A percentile compares a stretch with the other conserved stretches of the same genome.
Conservation (phyloP, 2,113 vertebrate genomes). For the Gambusia affinis region DNA sequence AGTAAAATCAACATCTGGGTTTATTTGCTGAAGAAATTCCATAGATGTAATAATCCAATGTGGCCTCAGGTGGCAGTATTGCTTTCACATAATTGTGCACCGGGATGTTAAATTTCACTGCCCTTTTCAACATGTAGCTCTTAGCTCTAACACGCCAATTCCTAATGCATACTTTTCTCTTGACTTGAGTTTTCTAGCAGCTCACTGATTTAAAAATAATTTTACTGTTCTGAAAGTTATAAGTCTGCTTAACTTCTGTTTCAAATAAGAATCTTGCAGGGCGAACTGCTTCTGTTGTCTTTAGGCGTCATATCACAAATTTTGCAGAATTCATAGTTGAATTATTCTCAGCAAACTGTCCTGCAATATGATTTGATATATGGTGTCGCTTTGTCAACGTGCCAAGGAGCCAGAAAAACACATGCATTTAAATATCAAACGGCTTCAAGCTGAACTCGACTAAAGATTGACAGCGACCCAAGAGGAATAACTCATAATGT, state of each 20-base stretch:
- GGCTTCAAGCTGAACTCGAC: not conserved
- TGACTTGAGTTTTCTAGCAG: not conserved
- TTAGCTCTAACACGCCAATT: not conserved
- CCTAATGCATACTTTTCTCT: not conserved
- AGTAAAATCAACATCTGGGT: not conserved
- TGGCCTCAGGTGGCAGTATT: not conserved
- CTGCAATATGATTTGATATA: not conserved
- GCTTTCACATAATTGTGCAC: not conserved
- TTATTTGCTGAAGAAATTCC: not conserved
- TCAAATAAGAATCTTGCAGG: not conserved
- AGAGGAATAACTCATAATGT: conserved; percentile 11
- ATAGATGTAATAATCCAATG: not conserved
- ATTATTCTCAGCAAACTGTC: not conserved
- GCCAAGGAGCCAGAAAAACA: conserved; percentile 5
- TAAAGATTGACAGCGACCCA: not conserved
- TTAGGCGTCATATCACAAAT: not conserved
- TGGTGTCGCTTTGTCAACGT: not conserved
- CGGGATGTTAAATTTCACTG: not conserved
- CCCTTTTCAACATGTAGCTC: not conserved
- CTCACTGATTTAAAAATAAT: not conserved
- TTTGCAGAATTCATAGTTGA: not conserved
- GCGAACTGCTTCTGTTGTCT: not conserved
- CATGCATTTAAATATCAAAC: not conserved
- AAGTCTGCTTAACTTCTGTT: not conserved
- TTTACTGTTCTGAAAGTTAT: not conserved